These are phyloP conservation scores for Nannoperca australis DNA, from an alignment of 2,797 vertebrate genomes.

Conservation along the genomic window DNA sequence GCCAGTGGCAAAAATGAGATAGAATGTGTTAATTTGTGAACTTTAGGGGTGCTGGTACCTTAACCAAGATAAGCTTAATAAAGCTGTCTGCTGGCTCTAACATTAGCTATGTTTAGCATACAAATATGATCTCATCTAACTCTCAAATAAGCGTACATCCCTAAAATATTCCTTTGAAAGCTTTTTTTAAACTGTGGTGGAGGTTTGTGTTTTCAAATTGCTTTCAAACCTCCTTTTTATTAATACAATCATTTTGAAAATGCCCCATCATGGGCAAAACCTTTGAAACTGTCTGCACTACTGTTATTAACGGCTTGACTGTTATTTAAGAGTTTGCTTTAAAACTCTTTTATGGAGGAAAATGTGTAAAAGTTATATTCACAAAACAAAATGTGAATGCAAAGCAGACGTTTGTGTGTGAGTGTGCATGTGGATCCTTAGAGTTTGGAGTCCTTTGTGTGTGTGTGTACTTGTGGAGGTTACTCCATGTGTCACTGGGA, in stretches of 20 bases:
- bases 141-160: not conserved
- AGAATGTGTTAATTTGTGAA: not conserved
- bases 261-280: not conserved
- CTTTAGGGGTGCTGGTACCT: not conserved
- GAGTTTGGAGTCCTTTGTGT: slow-evolving; percentile 38
- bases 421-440: slow-evolving; percentile 49
- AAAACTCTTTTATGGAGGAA: slow-evolving; percentile 7
- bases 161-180: not conserved
- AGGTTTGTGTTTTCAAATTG: slow-evolving; percentile 7
- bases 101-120: not conserved
- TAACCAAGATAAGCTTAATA: not conserved
- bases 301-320: not conserved
- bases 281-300: not conserved
- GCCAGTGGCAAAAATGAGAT: too few relatives aligned
- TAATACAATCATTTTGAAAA: not conserved
- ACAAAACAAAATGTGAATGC: slow-evolving; percentile 39
- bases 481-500: slow-evolving; percentile 68
- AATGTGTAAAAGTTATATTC: slow-evolving; percentile 12
- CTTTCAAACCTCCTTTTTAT: not conserved
- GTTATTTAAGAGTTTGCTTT: slow-evolving; percentile 8
- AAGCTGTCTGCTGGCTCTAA: not conserved
- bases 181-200: not conserved
- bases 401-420: slow-evolving; percentile 40
- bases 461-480: slow-evolving; percentile 42
- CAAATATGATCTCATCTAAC: not conserved